phyloP scores from a whole-genome alignment of 2,888 invertebrate genomes.

The Parnassius glacialis region DNA sequence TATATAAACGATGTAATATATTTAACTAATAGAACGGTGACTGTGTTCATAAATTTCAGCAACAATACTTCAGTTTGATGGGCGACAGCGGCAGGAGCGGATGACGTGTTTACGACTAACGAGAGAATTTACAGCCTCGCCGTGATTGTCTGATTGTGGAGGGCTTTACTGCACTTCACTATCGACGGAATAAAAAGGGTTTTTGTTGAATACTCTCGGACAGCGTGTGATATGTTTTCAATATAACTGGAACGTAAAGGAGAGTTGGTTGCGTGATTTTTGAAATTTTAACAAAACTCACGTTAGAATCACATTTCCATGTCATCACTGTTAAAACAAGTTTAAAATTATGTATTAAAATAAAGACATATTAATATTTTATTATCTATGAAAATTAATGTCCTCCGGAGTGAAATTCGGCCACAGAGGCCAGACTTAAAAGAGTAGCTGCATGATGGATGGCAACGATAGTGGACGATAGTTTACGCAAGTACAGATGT shows the following conservation, averaged over 20 bases:
- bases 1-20: neutral
- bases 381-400: too few species aligned
- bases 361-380: too few species aligned
- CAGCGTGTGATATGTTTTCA: neutral
- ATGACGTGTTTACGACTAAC: slow-evolving; percentile 46
- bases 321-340: too few species aligned
- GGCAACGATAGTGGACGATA: too few species aligned
- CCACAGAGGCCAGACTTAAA: too few species aligned
- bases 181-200: slow-evolving; percentile 12
- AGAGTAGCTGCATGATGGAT: too few species aligned
- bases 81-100: slow-evolving; percentile 11
- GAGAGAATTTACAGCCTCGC: slow-evolving; percentile 38
- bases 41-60: slow-evolving; percentile 4
- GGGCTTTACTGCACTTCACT: slow-evolving; percentile 1
- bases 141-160: slow-evolving; percentile 38
- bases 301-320: too few species aligned
- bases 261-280: neutral
- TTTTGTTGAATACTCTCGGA: slow-evolving; percentile 4
- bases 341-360: too few species aligned
- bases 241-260: neutral
- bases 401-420: too few species aligned
- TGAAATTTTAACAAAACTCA: too few species aligned
- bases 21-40: neutral
- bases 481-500: too few species aligned
- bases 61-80: slow-evolving; percentile 13